These are phyloP conservation scores for Gymnothorax javanicus DNA, from an alignment of 2,797 vertebrate species.

Conservation along the genomic window DNA sequence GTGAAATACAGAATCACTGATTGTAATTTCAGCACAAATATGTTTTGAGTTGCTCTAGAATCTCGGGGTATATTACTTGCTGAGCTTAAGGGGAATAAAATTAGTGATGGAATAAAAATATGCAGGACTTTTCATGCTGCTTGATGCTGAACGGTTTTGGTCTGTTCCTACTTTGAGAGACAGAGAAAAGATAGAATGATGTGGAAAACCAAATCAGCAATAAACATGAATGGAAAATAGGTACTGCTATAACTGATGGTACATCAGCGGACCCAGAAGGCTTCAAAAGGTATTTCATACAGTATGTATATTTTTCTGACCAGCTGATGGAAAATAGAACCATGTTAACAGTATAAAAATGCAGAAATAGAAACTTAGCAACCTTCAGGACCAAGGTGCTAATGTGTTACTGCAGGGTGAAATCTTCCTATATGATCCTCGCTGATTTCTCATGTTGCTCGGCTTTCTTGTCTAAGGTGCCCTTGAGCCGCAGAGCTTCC, in stretches of 20 bases:
- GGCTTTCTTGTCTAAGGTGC: constrained; percentile 13
- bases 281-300: not conserved
- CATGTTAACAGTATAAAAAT: not conserved
- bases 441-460: not conserved
- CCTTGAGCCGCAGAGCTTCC: not conserved
- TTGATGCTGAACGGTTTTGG: not conserved
- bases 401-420: not conserved
- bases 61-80: not conserved
- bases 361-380: not conserved
- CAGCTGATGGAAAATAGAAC: not conserved
- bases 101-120: not conserved
- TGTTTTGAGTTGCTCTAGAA: not conserved
- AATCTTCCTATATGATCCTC: constrained; percentile 9
- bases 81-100: not conserved
- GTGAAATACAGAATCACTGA: not conserved
- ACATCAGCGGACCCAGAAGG: not conserved
- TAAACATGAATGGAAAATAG: not conserved
- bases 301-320: not conserved
- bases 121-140: not conserved
- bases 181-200: not conserved
- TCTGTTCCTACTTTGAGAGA: not conserved
- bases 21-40: not conserved
- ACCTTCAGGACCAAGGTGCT: not conserved
- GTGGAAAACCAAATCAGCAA: not conserved
- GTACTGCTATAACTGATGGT: not conserved